phyloP scores from a whole-genome alignment of 2,113 vertebrate genomes.

The Formicarius rufipectus region DNA sequence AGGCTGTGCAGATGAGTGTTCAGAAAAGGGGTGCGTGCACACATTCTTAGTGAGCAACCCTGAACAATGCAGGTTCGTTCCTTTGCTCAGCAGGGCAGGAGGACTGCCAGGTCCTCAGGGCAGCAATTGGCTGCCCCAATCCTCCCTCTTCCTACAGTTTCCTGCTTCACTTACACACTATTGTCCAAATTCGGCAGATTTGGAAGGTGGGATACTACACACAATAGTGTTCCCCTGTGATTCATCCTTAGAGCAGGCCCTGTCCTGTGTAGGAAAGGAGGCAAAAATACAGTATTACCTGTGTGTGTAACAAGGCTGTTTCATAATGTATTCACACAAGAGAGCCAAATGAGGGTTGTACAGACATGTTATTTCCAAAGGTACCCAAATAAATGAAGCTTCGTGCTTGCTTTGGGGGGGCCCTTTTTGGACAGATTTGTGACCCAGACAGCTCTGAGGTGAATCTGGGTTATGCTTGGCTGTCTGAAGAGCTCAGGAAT shows the following conservation, averaged over 20 bases:
- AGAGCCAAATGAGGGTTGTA: background rate
- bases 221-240: conserved; percentile 39
- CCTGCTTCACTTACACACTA: background rate
- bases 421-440: background rate
- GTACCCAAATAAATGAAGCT: background rate
- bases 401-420: background rate
- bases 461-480: background rate
- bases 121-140: background rate
- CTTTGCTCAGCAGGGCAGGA: background rate
- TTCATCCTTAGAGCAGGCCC: conserved; percentile 51
- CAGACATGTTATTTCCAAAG: background rate
- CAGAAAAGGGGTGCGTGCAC: background rate
- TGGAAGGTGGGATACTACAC: background rate
- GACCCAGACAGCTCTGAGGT: background rate
- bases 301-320: conserved; percentile 7
- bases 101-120: conserved; percentile 19
- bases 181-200: conserved; percentile 25
- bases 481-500: background rate
- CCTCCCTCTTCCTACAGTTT: conserved; percentile 32
- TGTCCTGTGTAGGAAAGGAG: conserved; percentile 26
- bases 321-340: background rate
- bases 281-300: background rate
- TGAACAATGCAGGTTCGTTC: background rate
- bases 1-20: background rate
- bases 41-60: background rate